Evolutionary conservation across 2,113 vertebrate genomes (phyloP).

Genomic region (Brachionichthys hirsutus): DNA sequence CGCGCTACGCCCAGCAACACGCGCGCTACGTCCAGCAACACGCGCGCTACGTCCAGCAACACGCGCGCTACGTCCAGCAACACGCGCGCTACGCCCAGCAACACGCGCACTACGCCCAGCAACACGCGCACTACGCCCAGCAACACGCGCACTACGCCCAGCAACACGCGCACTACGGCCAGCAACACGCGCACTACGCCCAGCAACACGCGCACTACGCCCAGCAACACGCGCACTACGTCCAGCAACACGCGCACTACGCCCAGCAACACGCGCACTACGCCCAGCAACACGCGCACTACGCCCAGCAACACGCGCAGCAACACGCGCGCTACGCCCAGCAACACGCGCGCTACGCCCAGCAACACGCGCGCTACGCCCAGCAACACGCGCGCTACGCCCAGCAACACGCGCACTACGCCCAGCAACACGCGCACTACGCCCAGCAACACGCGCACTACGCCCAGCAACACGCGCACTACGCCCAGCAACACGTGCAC

Average conservation of each 20-base stretch:
- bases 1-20: constrained; percentile 20
- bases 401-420: constrained; percentile 21
- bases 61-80: constrained; percentile 21
- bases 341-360: constrained; percentile 20
- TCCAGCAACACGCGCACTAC: constrained; percentile 20
- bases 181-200: constrained; percentile 21
- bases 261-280: constrained; percentile 21
- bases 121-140: constrained; percentile 17
- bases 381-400: constrained; percentile 18
- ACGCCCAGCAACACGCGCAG: too few relatives aligned
- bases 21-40: constrained; percentile 21
- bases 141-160: constrained; percentile 17
- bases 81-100: constrained; percentile 19
- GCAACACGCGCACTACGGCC: constrained; percentile 20
- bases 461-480: constrained; percentile 22
- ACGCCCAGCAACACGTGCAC: constrained; percentile 23
- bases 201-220: constrained; percentile 18
- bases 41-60: constrained; percentile 19
- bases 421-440: constrained; percentile 20
- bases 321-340: constrained; percentile 17
- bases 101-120: constrained; percentile 17
- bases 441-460: constrained; percentile 21
- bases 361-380: constrained; percentile 21
- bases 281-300: constrained; percentile 22
- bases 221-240: constrained; percentile 21